phyloP scores from a whole-genome alignment of 2,888 invertebrate genomes.

The Brachypterus glaber region DNA sequence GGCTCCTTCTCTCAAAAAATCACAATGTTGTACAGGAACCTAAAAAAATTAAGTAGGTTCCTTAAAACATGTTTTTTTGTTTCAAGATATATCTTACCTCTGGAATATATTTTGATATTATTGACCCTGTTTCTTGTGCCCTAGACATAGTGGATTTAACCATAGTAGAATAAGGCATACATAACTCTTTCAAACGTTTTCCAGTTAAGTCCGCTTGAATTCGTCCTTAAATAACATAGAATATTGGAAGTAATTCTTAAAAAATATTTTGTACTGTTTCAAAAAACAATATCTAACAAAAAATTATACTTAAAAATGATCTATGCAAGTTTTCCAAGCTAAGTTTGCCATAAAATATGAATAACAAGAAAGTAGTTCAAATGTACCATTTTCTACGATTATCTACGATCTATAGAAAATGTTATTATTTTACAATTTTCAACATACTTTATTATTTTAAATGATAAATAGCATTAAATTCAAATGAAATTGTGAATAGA shows the following conservation, averaged over 20 bases:
- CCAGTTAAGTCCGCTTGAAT: constrained; percentile 84
- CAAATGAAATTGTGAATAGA: too few relatives aligned
- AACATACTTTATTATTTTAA: too few relatives aligned
- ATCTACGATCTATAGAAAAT: constrained; percentile 6
- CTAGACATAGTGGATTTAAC: constrained; percentile 88
- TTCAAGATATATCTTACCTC: constrained; percentile 23
- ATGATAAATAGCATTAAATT: too few relatives aligned
- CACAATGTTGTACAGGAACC: constrained; percentile 54
- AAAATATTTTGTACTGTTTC: too few relatives aligned
- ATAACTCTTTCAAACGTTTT: constrained; percentile 63
- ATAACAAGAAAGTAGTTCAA: too few relatives aligned
- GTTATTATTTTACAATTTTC: constrained; percentile 6
- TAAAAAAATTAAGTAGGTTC: too few relatives aligned
- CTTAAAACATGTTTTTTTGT: too few relatives aligned
- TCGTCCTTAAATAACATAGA: constrained; percentile 62
- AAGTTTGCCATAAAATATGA: too few relatives aligned
- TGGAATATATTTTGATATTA: constrained; percentile 64
- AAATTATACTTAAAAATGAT: too few relatives aligned
- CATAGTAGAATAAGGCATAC: constrained; percentile 69
- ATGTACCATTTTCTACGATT: too few relatives aligned
- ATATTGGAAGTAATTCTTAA: too few relatives aligned
- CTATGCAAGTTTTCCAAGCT: constrained; percentile 4
- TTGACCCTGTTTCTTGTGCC: constrained; percentile 82
- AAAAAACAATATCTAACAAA: too few relatives aligned
- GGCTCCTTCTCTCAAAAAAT: constrained; percentile 82